Evolutionary conservation across 2,113 vertebrate genomes (phyloP), one percentile per base, ranked within the genome.

Genomic region (Dromaius novaehollandiae): DNA sequence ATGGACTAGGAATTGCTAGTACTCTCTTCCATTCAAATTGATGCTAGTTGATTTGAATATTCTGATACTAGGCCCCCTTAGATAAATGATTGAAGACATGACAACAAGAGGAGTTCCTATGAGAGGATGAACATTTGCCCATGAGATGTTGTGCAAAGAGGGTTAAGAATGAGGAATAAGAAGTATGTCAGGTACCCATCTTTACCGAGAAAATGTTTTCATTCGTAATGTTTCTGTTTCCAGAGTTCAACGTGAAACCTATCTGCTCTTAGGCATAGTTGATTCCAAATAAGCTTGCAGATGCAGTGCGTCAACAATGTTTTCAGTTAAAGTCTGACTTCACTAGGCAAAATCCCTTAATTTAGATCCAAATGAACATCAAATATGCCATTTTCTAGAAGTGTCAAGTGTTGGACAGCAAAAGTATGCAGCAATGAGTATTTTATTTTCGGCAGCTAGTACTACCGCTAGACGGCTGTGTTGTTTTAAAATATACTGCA

Each of bases 381-480:
- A 88, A 89, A 64, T 1, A 1, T 28, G 63, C 46, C 9, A 11
- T 94, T 93, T 95, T 84, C 40, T 78, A 48, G 18, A 86, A 64
- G 44, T 64, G 34, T 66, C 64, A 80, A 58, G 22, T 4, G 0
- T 50, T 95, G 86, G 80, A 80, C 80, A 93, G 64, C 64, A 93
- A 79, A 88, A 44, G 7, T 53, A 20, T 90, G 51, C 46, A 60
- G 30, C 14, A 93, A 40, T 42, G 68, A 86, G 34, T 71, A 60
- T 86, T 93, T 86, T 89, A 68, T 85, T 76, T 80, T 93, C 84
- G 92, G 56, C 84, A 87, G 86, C 55, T 82, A 90, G 15, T 81
- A 42, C 42, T 82, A 42, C 81, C 7, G 8, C 91, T 86, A 93
- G 94, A 92, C 60, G 7, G 40, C 91, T 20, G 24, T 90, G 55